phyloP scores from a whole-genome alignment of 2,113 vertebrate species.

The Rafetus swinhoei region DNA sequence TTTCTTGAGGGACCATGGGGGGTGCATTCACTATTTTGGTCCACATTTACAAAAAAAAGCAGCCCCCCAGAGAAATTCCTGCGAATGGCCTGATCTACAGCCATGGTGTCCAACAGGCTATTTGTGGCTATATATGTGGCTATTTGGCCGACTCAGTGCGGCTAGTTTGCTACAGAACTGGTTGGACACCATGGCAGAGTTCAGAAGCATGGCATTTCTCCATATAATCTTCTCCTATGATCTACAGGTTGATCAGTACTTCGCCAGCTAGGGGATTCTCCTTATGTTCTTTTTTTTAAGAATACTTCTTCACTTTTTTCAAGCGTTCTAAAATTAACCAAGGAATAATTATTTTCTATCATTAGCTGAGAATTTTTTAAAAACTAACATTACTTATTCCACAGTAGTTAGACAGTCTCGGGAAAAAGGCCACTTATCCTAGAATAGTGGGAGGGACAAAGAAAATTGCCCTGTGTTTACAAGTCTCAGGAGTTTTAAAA shows the following conservation, averaged over 20 bases:
- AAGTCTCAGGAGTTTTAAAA: accelerated
- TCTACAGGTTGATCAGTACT: background rate
- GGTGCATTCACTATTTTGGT: no score
- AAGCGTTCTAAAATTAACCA: background rate
- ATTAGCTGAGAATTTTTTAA: background rate
- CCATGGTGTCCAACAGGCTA: no score
- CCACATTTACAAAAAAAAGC: no score
- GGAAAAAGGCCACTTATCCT: background rate
- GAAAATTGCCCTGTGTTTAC: accelerated
- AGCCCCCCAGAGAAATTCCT: no score
- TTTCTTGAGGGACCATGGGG: no score
- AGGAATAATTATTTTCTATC: background rate
- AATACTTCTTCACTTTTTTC: accelerated
- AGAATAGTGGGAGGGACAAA: background rate
- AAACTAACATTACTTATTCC: background rate
- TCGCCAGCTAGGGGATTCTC: background rate
- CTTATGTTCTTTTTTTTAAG: background rate
- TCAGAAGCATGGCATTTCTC: accelerated
- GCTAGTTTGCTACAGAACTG: no score
- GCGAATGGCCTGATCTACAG: no score
- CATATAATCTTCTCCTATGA: background rate
- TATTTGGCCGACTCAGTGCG: no score
- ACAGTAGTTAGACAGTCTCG: background rate
- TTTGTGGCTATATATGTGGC: no score
- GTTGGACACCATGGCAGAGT: background rate